Evolutionary conservation across 1,140 invertebrate species (phyloP).

Genomic region (Megathymus violae): DNA sequence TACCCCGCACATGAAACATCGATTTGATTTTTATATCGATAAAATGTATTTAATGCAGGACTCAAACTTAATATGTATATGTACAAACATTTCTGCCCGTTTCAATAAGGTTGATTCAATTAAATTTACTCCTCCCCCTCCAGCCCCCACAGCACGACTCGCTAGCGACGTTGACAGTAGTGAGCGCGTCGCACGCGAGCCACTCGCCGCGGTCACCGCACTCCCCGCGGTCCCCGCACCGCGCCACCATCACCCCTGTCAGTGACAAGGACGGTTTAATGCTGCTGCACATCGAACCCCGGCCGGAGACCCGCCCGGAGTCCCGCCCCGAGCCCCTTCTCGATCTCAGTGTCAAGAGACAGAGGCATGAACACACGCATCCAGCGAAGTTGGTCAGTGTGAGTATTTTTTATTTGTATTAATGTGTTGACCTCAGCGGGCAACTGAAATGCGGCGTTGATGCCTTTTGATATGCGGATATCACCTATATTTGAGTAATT

Average conservation of each 20-base stretch:
- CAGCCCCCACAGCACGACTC: slow-evolving; percentile 58
- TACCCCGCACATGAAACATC: too few species aligned
- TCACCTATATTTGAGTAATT: too few species aligned
- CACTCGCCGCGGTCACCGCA: slow-evolving; percentile 88
- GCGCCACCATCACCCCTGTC: slow-evolving; percentile 84
- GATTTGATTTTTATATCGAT: too few species aligned
- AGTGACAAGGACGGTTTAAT: slow-evolving; percentile 85
- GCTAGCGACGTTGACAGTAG: slow-evolving; percentile 88
- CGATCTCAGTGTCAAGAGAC: slow-evolving; percentile 92
- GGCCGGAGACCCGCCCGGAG: slow-evolving; percentile 88
- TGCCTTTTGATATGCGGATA: too few species aligned
- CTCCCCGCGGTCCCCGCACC: slow-evolving; percentile 81
- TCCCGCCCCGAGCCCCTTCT: slow-evolving; percentile 88
- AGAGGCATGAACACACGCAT: slow-evolving; percentile 84
- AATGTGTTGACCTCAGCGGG: too few species aligned
- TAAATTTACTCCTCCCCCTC: neutral
- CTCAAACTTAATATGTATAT: too few species aligned
- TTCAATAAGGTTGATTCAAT: too few species aligned
- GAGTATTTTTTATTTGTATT: slow-evolving; percentile 32
- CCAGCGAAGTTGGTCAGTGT: slow-evolving; percentile 77
- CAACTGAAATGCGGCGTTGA: too few species aligned
- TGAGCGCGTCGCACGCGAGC: slow-evolving; percentile 71
- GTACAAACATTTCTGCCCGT: too few species aligned
- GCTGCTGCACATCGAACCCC: slow-evolving; percentile 85
- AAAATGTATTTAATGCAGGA: too few species aligned